Evolutionary conservation across 2,797 vertebrate genomes (phyloP), one percentile per base, ranked within the genome.

Genomic region (Macroramphosus scolopax): DNA sequence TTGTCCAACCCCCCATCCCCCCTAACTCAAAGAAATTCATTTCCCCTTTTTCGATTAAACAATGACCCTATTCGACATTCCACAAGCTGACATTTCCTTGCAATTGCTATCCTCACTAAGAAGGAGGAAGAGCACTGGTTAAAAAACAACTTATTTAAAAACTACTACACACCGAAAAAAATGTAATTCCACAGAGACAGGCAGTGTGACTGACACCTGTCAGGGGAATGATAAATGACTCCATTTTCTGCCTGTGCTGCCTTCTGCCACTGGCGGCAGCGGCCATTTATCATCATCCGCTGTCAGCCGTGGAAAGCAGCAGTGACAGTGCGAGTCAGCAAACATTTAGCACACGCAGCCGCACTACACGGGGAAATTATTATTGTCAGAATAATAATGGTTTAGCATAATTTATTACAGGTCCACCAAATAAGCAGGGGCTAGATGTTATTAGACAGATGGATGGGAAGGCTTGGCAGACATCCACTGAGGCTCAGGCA

Each of bases 381-480:
- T 98, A 97, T 97, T 98, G 96, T 98, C 96, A 99, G 95, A 98
- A 98, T 98, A 98, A 99, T 99, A 99, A 99, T 98, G 94, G 93
- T 98, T 98, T 98, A 98, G 96, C 96, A 98, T 99, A 99, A 98
- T 99, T 98, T 98, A 98, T 99, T 99, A 97, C 94, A 95, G 95
- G 96, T 98, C 95, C 94, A 93, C 93, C 94, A 96, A 98, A 98
- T 98, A 98, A 98, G 95, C 94, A 95, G 94, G 93, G 94, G 94
- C 93, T 96, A 95, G 94, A 97, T 97, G 95, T 96, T 98, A 97
- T 98, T 97, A 98, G 96, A 97, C 96, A 98, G 96, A 98, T 97
- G 96, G 96, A 97, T 96, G 93, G 94, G 94, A 94, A 95, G 92
- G 91, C 90, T 95, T 98, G 96, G 95, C 95, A 96, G 94, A 89